Conservation (phyloP, 2,797 vertebrate species). For the Leptoclinus maculatus region DNA sequence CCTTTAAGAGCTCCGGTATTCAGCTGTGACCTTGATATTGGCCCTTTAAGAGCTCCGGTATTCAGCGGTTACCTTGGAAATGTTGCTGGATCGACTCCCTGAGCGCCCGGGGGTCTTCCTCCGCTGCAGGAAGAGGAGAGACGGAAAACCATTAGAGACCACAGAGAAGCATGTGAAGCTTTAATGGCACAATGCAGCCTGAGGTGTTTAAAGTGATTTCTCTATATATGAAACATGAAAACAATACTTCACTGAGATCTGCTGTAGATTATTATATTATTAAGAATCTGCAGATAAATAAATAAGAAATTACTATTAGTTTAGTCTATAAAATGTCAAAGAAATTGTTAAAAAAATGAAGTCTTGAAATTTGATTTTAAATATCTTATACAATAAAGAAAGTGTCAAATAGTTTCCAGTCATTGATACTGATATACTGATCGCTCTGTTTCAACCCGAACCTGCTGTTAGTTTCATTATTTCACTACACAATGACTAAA, state of each 20-base stretch:
- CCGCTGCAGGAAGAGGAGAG: constrained; percentile 83
- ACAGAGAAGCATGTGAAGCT: constrained; percentile 14
- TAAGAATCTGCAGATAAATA: not conserved
- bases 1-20: constrained; percentile 15
- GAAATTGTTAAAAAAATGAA: not conserved
- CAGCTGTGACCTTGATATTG: constrained; percentile 28
- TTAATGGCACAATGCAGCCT: constrained; percentile 1
- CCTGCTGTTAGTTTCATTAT: not conserved
- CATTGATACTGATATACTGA: not conserved
- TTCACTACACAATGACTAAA: not conserved
- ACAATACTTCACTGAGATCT: constrained; percentile 9
- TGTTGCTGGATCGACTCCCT: constrained; percentile 94
- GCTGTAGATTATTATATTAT: not conserved
- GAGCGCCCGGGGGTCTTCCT: constrained; percentile 91
- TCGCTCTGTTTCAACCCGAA: not conserved
- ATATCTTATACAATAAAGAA: not conserved
- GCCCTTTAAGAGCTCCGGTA: constrained; percentile 14
- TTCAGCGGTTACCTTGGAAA: constrained; percentile 91
- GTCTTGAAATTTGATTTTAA: not conserved
- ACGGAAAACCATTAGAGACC: constrained; percentile 47
- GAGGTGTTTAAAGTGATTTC: constrained; percentile 1
- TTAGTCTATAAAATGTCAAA: not conserved
- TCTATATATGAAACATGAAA: constrained; percentile 1
- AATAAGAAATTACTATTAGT: not conserved
- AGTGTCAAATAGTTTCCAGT: not conserved